Evolutionary conservation across 1,140 invertebrate genomes (phyloP).

Genomic region (Caenorhabditis latens): DNA sequence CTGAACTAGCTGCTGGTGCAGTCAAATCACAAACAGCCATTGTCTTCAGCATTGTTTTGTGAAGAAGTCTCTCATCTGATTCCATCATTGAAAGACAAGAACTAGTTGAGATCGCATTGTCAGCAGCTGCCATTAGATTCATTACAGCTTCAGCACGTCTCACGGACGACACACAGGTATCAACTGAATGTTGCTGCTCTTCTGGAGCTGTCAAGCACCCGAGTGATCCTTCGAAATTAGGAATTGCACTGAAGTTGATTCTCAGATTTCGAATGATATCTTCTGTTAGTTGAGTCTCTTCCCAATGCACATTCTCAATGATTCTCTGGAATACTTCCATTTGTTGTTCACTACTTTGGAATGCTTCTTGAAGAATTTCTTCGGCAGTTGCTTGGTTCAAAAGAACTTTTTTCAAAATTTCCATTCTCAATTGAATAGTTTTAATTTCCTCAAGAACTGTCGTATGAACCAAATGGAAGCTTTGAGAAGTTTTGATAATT

Average conservation of each 20-base stretch:
- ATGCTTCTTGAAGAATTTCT: slow-evolving; percentile 32
- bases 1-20: not conserved
- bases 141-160: slow-evolving; percentile 30
- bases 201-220: slow-evolving; percentile 17
- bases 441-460: slow-evolving; percentile 46
- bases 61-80: slow-evolving; percentile 21
- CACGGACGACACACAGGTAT: not conserved
- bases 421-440: slow-evolving; percentile 35
- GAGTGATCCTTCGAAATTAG: not conserved
- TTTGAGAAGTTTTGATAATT: slow-evolving; percentile 35
- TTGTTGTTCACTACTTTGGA: slow-evolving; percentile 48
- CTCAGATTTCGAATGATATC: slow-evolving; percentile 30
- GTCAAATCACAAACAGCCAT: slow-evolving; percentile 39
- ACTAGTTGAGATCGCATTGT: slow-evolving; percentile 3
- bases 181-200: not conserved
- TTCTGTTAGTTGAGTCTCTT: slow-evolving; percentile 7
- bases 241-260: slow-evolving; percentile 22
- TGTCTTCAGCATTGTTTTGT: slow-evolving; percentile 48
- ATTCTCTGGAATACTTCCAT: slow-evolving; percentile 33
- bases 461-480: slow-evolving; percentile 41
- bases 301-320: slow-evolving; percentile 34
- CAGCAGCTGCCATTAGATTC: slow-evolving; percentile 27
- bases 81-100: slow-evolving; percentile 7
- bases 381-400: slow-evolving; percentile 3
- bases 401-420: slow-evolving; percentile 21